These are phyloP conservation scores for Aporophyla nigra DNA, from an alignment of 2,888 invertebrate genomes.

Conservation along the genomic window DNA sequence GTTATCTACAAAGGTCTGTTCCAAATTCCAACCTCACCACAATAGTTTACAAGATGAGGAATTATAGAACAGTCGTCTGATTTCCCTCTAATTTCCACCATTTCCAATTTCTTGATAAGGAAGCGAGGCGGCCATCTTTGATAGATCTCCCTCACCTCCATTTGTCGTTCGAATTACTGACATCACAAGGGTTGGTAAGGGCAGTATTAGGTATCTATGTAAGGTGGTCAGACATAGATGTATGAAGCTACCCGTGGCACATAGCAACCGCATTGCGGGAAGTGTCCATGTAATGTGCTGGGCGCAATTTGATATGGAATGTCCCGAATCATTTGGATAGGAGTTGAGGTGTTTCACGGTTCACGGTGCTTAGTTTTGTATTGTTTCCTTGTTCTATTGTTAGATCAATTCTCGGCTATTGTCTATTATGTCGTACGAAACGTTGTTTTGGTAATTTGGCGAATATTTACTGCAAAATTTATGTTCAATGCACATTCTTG, in stretches of 20 bases:
- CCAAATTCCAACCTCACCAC: constrained; percentile 1
- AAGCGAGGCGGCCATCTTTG: constrained; percentile 62
- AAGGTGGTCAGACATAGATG: constrained; percentile 55
- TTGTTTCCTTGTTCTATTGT: constrained; percentile 58
- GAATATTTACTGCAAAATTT: constrained; percentile 7
- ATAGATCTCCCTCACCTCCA: constrained; percentile 28
- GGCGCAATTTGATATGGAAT: constrained; percentile 67
- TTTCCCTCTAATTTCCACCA: constrained; percentile 75
- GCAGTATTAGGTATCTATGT: constrained; percentile 31
- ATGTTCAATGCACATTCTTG: not conserved
- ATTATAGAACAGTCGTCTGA: constrained; percentile 64
- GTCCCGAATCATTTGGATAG: constrained; percentile 45
- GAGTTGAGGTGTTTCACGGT: constrained; percentile 56
- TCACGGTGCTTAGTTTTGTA: constrained; percentile 55
- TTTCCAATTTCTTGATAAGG: constrained; percentile 72
- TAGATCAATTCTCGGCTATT: constrained; percentile 28
- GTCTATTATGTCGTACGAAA: constrained; percentile 15
- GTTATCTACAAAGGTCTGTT: not conserved
- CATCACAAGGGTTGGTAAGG: constrained; percentile 3
- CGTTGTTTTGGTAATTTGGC: constrained; percentile 2
- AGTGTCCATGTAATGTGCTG: constrained; percentile 60
- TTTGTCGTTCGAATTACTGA: constrained; percentile 5
- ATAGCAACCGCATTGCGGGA: constrained; percentile 75
- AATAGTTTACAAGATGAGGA: constrained; percentile 24
- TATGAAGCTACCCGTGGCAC: constrained; percentile 69